Base-by-base conservation (phyloP, 2,797 vertebrate genomes). In the Odontamblyopus lacepedii region DNA sequence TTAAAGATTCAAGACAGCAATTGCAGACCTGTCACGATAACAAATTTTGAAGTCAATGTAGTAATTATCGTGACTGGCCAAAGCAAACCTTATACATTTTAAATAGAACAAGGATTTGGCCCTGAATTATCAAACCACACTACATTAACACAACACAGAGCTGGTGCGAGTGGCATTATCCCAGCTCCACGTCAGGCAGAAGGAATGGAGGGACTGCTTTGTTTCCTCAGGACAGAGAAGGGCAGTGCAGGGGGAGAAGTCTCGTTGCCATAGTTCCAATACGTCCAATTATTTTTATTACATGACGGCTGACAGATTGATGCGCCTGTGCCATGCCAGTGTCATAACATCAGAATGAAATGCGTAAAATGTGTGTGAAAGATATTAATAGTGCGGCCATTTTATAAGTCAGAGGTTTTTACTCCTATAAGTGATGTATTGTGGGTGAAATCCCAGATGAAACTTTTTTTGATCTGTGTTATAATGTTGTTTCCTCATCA, bases 111-210 rank as follows among this genome's bases (percentile, higher is more conserved):
- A 38, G 9, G 7, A 38, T 9, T 38, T 9, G 35, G 35, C 35
- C 35, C 44, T 19, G 64, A 64, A 57, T 67, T 38, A 63, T 57
- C 56, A 59, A 63, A 63, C 60, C 59, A 29, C 57, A 0, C 56
- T n/a, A 15, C 56, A 64, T 73, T 68, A 70, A 71, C 78, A 63
- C 18, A 78, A 81, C 65, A 50, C n/a, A 27, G 30, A 15, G 11
- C 41, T 44, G 41, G 41, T 12, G 41, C 41, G 41, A 44, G 41
- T 4, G 41, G 41, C 44, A 13, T 48, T 48, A 48, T 48, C 44
- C 44, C 44, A 4, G 44, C 44, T 48, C 44, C 44, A 48, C 66
- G 68, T 73, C 41, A 73, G 51, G 0, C 63, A 19, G n/a, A 41
- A 70, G 48, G 56, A 73, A 69, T 6, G 29, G 67, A 19, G 44